Conservation (phyloP, 2,797 vertebrate genomes). For the Rhinogobio ventralis region DNA sequence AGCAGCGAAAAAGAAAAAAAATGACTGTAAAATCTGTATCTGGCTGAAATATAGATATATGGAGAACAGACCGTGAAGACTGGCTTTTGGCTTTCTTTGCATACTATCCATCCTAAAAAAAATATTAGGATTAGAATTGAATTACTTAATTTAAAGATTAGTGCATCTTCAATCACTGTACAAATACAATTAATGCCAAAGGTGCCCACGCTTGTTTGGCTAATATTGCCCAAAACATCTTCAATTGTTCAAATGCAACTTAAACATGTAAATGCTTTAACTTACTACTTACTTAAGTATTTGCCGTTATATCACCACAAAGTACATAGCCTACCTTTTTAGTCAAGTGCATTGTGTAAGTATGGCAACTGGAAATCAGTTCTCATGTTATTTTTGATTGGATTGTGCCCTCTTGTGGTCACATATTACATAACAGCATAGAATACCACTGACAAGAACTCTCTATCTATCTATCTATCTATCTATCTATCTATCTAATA, state of each 20-base stretch:
- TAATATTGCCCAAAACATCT: not conserved
- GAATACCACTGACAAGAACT: not conserved
- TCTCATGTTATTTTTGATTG: conserved; percentile 3
- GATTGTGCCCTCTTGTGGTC: conserved; percentile 17
- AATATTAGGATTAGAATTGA: not conserved
- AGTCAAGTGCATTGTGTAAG: not conserved
- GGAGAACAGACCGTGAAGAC: not conserved
- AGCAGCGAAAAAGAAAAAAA: conserved; percentile 13
- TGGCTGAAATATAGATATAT: conserved; percentile 24
- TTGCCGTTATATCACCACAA: too few relatives aligned
- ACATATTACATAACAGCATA: not conserved
- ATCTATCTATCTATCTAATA: too few relatives aligned
- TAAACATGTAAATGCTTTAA: not conserved
- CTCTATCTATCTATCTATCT: too few relatives aligned
- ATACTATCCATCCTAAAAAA: not conserved
- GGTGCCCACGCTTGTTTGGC: too few relatives aligned
- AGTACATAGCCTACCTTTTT: not conserved
- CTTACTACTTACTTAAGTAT: not conserved
- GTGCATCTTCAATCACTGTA: not conserved
- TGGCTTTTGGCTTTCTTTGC: not conserved
- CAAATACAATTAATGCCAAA: too few relatives aligned
- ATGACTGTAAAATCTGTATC: conserved; percentile 20
- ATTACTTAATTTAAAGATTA: not conserved
- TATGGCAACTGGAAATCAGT: not conserved
- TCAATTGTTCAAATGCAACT: not conserved